A percentile compares a stretch with the other conserved stretches of the same genome.
These are phyloP conservation scores for Dermolepida albohirtum DNA, from an alignment of 2,888 invertebrate species.

Conservation along the genomic window DNA sequence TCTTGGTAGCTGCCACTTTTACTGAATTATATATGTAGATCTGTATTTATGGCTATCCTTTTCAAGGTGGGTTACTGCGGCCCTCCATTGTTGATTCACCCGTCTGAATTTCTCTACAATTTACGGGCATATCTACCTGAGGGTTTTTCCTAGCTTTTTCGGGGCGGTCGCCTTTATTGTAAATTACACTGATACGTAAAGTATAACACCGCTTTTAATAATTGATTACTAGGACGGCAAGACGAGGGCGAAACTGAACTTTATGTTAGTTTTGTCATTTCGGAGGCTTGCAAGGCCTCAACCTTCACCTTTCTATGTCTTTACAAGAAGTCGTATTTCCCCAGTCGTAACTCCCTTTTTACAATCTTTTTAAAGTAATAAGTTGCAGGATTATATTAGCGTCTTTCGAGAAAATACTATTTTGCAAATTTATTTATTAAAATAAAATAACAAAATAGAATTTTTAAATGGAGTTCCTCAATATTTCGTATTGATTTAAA, in stretches of 20 bases:
- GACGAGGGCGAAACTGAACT: not conserved
- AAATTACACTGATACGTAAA: constrained; percentile 16
- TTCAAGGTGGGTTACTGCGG: constrained; percentile 5
- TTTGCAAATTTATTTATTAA: no score
- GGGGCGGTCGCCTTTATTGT: constrained; percentile 2
- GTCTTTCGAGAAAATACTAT: no score
- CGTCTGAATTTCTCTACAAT: not conserved
- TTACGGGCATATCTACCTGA: constrained; percentile 6
- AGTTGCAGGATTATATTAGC: no score
- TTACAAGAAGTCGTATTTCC: no score
- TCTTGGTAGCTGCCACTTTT: constrained; percentile 2
- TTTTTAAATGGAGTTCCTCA: no score
- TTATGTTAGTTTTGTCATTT: constrained; percentile 14
- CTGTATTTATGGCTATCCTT: constrained; percentile 56
- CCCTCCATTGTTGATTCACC: constrained; percentile 11
- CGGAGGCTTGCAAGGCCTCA: not conserved
- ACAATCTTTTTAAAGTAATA: no score
- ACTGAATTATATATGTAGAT: constrained; percentile 61
- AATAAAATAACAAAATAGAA: no score
- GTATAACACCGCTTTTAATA: constrained; percentile 17
- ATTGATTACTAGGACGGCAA: constrained; percentile 8
- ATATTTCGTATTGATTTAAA: no score
- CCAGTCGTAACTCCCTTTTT: no score
- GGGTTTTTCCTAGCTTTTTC: not conserved
- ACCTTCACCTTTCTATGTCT: not conserved